These are phyloP conservation scores for Thymelicus acteon DNA, from an alignment of 2,888 invertebrate genomes.

Conservation along the genomic window DNA sequence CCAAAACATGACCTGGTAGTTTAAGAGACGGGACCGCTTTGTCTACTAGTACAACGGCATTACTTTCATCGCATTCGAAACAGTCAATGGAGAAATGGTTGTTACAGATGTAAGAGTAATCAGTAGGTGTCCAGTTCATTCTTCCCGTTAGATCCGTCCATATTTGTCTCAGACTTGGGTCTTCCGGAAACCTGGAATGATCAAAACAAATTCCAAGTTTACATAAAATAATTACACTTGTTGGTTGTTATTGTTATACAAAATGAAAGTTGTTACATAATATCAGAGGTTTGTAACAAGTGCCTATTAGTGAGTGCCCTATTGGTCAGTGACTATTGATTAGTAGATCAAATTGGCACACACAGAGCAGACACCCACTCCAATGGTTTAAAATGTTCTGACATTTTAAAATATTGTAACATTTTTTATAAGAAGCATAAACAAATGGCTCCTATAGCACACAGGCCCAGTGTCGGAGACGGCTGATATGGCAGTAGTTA, in stretches of 20 bases:
- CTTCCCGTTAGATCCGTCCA: constrained; percentile 79
- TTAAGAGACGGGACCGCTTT: constrained; percentile 77
- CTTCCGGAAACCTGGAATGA: constrained; percentile 72
- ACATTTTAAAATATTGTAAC: no score
- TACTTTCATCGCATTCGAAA: constrained; percentile 66
- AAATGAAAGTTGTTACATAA: no score
- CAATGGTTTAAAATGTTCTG: no score
- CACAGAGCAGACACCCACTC: no score
- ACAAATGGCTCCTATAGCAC: no score
- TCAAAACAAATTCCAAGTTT: not conserved
- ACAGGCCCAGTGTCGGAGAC: no score
- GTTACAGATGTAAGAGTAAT: constrained; percentile 77
- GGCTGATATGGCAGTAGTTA: no score
- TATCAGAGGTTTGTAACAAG: no score
- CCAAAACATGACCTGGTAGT: constrained; percentile 74
- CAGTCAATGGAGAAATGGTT: constrained; percentile 79
- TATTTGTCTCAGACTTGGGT: constrained; percentile 66
- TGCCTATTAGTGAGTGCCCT: no score
- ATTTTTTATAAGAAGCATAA: no score
- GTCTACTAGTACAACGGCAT: constrained; percentile 66
- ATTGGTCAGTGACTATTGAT: no score
- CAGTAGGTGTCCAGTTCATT: constrained; percentile 78
- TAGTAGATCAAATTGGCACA: no score
- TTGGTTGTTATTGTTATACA: not conserved
- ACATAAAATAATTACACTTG: not conserved